Percentiles rank a stretch among this genome's conserved stretches.
phyloP scores from a whole-genome alignment of 2,888 invertebrate genomes.

The Camponotus fellah region DNA sequence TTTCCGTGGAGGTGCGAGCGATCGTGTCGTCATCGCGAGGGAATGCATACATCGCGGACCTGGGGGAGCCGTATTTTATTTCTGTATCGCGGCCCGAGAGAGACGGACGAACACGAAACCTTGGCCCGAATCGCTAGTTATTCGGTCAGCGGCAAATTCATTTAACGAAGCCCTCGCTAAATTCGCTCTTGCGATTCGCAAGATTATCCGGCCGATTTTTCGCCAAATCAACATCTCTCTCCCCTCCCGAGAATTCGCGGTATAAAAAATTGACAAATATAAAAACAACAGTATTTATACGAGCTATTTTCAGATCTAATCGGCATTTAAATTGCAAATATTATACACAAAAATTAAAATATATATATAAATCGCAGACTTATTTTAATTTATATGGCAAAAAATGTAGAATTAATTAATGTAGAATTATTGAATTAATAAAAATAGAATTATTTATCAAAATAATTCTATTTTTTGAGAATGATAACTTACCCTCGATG shows the following conservation, averaged over 20 bases:
- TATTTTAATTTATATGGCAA: background rate
- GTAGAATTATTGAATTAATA: background rate
- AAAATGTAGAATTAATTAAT: background rate
- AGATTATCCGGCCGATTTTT: conserved; percentile 46
- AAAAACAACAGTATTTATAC: background rate
- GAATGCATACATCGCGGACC: conserved; percentile 51
- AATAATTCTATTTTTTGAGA: background rate
- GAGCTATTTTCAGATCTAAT: conserved; percentile 1
- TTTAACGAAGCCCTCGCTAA: conserved; percentile 53
- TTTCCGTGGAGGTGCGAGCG: conserved; percentile 51
- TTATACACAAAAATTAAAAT: background rate
- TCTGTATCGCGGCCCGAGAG: conserved; percentile 69
- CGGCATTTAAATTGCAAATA: background rate
- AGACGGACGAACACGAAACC: conserved; percentile 75
- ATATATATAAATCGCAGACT: background rate
- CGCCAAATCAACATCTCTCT: conserved; percentile 11
- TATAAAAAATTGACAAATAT: background rate
- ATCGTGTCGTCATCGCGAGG: conserved; percentile 58
- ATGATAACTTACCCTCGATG: conserved; percentile 12
- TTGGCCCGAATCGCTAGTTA: conserved; percentile 79
- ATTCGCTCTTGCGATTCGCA: conserved; percentile 50
- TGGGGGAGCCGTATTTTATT: conserved; percentile 70
- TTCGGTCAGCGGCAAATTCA: conserved; percentile 63
- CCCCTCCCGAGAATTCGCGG: background rate
- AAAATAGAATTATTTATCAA: background rate